phyloP scores from a whole-genome alignment of 1,140 invertebrate genomes.

The Hesperophylax magnus region DNA sequence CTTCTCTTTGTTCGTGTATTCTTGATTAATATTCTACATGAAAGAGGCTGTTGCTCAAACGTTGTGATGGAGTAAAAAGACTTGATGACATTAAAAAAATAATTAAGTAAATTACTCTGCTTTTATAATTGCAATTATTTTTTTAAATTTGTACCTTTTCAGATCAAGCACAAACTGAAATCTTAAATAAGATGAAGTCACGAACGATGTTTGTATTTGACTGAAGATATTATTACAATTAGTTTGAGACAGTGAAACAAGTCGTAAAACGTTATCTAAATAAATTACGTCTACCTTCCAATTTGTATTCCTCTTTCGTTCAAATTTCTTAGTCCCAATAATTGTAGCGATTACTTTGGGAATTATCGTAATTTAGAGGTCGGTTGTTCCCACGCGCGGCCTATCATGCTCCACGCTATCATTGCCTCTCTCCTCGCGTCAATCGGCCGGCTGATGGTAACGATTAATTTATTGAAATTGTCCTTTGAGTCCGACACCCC shows the following conservation, averaged over 20 bases:
- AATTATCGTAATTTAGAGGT: constrained; percentile 27
- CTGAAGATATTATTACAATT: too few species aligned
- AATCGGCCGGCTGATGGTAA: constrained; percentile 6
- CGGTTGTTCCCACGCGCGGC: constrained; percentile 7
- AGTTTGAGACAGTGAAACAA: too few species aligned
- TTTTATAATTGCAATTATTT: too few species aligned
- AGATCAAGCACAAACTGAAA: too few species aligned
- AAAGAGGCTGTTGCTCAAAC: background rate
- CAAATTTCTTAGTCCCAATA: constrained; percentile 10
- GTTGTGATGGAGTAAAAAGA: too few species aligned
- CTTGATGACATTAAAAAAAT: too few species aligned
- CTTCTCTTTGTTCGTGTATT: background rate
- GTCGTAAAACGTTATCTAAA: too few species aligned
- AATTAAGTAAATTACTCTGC: too few species aligned
- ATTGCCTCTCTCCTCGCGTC: constrained; percentile 5
- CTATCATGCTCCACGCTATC: background rate
- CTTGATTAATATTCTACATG: constrained; percentile 4
- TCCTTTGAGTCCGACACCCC: constrained; percentile 30
- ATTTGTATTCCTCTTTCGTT: constrained; percentile 18
- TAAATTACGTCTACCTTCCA: background rate
- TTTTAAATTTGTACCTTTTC: too few species aligned
- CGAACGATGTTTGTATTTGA: too few species aligned
- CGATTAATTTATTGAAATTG: constrained; percentile 40
- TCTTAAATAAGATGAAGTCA: too few species aligned
- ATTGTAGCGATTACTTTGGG: constrained; percentile 16